Conservation (phyloP, 2,113 vertebrate species). For the Dasyurus viverrinus region DNA sequence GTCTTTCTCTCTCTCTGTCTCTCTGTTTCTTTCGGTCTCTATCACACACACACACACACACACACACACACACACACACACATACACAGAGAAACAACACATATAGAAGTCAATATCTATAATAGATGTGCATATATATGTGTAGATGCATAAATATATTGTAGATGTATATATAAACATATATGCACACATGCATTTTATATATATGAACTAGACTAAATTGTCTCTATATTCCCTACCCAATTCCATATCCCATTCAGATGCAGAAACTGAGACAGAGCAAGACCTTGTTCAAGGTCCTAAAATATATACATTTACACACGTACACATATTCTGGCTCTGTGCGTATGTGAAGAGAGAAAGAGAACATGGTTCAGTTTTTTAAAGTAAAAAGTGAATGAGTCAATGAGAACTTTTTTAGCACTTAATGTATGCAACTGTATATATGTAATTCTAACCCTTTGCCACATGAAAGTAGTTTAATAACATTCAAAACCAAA, state of each 20-base stretch:
- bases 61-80: no score
- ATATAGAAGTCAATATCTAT: neutral
- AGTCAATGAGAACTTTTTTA: neutral
- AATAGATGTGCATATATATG: neutral
- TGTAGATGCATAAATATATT: neutral
- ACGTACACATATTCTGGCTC: no score
- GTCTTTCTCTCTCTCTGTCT: no score
- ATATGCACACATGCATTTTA: no score
- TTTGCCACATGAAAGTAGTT: no score
- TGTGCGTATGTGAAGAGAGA: no score
- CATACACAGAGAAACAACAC: no score
- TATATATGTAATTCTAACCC: no score
- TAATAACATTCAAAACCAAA: no score
- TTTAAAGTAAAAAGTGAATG: neutral
- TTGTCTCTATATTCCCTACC: neutral
- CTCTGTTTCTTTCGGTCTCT: no score
- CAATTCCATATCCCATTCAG: neutral
- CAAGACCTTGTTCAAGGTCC: neutral
- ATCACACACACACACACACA: no score
- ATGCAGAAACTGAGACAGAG: neutral
- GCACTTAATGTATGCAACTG: neutral
- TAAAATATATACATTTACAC: no score
- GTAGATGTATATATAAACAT: neutral
- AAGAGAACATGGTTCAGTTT: neutral
- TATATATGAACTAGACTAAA: neutral